phyloP scores from a whole-genome alignment of 2,888 invertebrate species.

The Eupithecia insigniata region DNA sequence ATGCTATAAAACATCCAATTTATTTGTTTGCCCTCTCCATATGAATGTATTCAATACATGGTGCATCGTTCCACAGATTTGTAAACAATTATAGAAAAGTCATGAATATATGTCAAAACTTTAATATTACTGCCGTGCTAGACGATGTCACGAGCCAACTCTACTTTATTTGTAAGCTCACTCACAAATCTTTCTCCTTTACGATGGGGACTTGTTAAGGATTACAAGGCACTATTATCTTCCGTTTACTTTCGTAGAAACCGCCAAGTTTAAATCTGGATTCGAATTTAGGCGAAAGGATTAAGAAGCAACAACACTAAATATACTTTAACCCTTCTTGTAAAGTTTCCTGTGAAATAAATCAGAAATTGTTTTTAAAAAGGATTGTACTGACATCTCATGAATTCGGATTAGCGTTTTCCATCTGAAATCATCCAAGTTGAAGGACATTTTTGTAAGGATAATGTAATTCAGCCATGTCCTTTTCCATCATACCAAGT shows the following conservation, averaged over 20 bases:
- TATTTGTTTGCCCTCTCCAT: constrained; percentile 52
- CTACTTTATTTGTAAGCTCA: constrained; percentile 61
- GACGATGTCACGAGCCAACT: constrained; percentile 45
- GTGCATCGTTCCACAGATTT: constrained; percentile 7
- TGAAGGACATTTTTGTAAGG: constrained; percentile 64
- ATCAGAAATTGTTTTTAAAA: constrained; percentile 13
- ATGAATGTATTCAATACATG: constrained; percentile 29
- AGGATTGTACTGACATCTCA: constrained; percentile 8
- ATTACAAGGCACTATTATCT: constrained; percentile 69
- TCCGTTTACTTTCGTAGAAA: constrained; percentile 62
- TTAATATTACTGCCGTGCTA: constrained; percentile 13
- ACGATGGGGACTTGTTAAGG: constrained; percentile 67
- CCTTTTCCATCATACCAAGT: constrained; percentile 53
- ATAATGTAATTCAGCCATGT: constrained; percentile 62
- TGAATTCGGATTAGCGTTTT: constrained; percentile 38
- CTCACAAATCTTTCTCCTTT: constrained; percentile 65
- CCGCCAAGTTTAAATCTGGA: constrained; percentile 51
- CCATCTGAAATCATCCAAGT: constrained; percentile 54
- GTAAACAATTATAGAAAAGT: constrained; percentile 35
- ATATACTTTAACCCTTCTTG: neutral
- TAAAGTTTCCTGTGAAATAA: neutral
- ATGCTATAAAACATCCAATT: constrained; percentile 60
- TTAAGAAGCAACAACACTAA: constrained; percentile 12
- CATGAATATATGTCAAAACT: constrained; percentile 15
- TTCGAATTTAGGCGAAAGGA: constrained; percentile 41